Conservation (phyloP, 2,888 invertebrate species). For the Ichneumoninae sp. region DNA sequence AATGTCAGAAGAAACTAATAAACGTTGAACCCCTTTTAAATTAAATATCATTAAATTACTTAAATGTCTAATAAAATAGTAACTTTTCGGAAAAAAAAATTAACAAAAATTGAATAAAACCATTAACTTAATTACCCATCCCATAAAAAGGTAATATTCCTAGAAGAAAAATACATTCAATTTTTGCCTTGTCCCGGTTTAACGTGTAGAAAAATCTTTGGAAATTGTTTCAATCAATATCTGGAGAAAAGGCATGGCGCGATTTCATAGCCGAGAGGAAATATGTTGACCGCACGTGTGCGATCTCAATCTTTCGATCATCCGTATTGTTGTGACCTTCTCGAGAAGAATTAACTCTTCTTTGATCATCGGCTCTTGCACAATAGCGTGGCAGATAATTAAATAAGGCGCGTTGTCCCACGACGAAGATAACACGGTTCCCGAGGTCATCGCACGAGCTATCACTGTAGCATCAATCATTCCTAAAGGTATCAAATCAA, state of each 20-base stretch:
- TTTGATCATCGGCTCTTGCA: neutral
- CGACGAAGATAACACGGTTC: neutral
- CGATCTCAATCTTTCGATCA: neutral
- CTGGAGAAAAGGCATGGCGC: neutral
- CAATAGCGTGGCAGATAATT: slow-evolving; percentile 4
- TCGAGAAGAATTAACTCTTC: neutral
- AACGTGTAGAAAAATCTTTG: neutral
- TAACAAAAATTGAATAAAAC: neutral
- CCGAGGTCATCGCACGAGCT: slow-evolving; percentile 21
- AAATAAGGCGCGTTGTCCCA: neutral
- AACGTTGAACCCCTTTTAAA: neutral
- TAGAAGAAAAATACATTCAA: neutral
- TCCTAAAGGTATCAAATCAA: neutral
- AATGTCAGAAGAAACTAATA: neutral
- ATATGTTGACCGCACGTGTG: slow-evolving; percentile 2
- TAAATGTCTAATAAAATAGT: neutral
- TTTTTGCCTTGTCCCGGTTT: neutral
- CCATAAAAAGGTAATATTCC: neutral
- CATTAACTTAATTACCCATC: neutral
- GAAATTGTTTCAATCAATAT: neutral
- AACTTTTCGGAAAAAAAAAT: neutral
- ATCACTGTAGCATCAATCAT: slow-evolving; percentile 12
- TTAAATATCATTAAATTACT: neutral
- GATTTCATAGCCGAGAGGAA: neutral
- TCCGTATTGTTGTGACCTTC: slow-evolving; percentile 3